A percentile compares a stretch with the other conserved stretches of the same genome.
Evolutionary conservation across 2,888 invertebrate genomes (phyloP).

Genomic region (Cryptus armator): DNA sequence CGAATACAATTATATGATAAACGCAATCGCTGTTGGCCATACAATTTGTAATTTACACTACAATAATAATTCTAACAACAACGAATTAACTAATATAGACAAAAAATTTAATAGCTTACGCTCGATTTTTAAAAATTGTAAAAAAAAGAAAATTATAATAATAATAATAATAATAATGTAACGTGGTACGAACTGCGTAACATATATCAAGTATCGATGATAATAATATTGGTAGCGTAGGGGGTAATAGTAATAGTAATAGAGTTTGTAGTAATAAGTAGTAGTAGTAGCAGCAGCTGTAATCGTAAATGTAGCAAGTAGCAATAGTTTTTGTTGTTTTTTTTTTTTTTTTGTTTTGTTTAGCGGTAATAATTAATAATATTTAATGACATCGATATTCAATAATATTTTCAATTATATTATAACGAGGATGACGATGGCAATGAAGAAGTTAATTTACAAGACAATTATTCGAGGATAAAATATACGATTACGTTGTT

Average conservation of each 20-base stretch:
- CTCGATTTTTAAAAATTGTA: conserved; percentile 44
- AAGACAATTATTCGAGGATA: conserved; percentile 48
- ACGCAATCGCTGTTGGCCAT: conserved; percentile 59
- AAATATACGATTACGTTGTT: conserved; percentile 41
- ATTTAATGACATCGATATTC: conserved; percentile 64
- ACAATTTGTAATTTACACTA: conserved; percentile 59
- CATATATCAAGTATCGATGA: conserved; percentile 52
- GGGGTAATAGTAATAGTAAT: conserved; percentile 63
- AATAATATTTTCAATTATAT: conserved; percentile 59
- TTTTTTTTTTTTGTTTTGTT: too few species aligned
- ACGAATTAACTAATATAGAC: conserved; percentile 36
- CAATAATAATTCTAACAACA: conserved; percentile 49
- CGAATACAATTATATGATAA: conserved; percentile 59
- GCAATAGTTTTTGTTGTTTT: conserved; percentile 39
- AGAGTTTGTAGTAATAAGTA: conserved; percentile 57
- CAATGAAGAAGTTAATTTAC: conserved; percentile 61
- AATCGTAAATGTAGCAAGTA: conserved; percentile 57
- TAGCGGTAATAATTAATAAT: conserved; percentile 63
- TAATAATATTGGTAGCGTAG: conserved; percentile 60
- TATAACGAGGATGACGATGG: conserved; percentile 64
- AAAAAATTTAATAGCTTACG: conserved; percentile 42
- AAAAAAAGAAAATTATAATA: conserved; percentile 20
- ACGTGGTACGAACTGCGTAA: conserved; percentile 54
- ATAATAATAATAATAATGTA: conserved; percentile 24
- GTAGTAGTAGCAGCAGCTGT: conserved; percentile 63